Base-by-base conservation (phyloP, 2,888 invertebrate genomes). In the Sympetrum striolatum region DNA sequence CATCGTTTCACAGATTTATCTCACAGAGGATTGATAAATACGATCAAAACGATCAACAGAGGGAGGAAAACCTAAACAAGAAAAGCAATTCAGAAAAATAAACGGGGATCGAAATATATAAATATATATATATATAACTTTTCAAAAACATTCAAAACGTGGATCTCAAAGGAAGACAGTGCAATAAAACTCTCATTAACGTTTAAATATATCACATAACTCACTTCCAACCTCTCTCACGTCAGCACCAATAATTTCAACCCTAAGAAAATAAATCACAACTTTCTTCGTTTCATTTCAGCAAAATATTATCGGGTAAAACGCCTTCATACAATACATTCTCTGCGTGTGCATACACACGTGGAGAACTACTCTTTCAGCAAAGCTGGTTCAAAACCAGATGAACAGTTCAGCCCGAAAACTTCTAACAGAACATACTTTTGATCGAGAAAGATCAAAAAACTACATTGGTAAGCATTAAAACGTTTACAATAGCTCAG, bases 101-200 rank as follows among this genome's bases (percentile, higher is more conserved):
- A 64, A 58, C 35, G 86, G 86, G 60, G 86, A 1, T 73, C 73
- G 22, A 73, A 86, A 60, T 37, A 48, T 86, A 60, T 60, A 60
- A 60, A 86, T 60, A 86, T 18, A 10, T 37, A n/a, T 82, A 82
- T 44, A 53, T 53, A 53, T 53, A 53, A 53, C 8, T 53, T 53
- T 53, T 18, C 18, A 92, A 92, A 91, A 92, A 92, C 92, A 92
- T 91, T 91, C 90, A 90, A 90, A 91, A 90, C 90, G 81, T 80
- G 90, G 80, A 90, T 80, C 10, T 60, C 44, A 90, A 79, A 53
- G 58, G 91, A 91, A 91, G 90, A 81, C 90, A 81, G 37, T 58
- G 35, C 73, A 73, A 64, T 48, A 86, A 86, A 86, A 86, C 60
- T 86, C 60, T 39, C 86, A 86, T 64, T 37, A 37, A 86, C 60